Percentiles rank a stretch among this genome's conserved stretches.
Conservation (phyloP, 2,888 invertebrate species). For the Trachelus troglodyta region DNA sequence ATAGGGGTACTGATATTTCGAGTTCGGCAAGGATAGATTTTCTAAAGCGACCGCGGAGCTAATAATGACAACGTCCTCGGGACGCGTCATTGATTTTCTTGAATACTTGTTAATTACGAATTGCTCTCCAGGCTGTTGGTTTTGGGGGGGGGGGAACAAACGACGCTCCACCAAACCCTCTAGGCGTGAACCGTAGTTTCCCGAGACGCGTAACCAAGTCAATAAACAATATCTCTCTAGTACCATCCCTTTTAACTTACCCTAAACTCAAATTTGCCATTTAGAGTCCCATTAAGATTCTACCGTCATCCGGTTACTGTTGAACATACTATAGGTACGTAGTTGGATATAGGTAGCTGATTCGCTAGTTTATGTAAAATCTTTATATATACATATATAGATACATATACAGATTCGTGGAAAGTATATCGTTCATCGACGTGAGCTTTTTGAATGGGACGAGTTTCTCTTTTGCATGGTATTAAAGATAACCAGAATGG, state of each 20-base stretch:
- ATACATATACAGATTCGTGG: not conserved
- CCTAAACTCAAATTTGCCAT: not conserved
- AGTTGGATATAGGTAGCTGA: not conserved
- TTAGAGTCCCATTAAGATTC: not conserved
- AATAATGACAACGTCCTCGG: not conserved
- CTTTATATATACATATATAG: not conserved
- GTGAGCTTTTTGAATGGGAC: not conserved
- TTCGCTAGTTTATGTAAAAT: not conserved
- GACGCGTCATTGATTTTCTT: constrained; percentile 26
- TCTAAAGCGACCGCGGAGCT: not conserved
- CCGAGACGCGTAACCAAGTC: not conserved
- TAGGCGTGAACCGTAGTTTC: not conserved
- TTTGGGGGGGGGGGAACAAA: not conserved
- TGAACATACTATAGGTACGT: not conserved
- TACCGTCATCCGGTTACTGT: not conserved
- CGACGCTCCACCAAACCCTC: not conserved
- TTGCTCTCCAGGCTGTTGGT: constrained; percentile 16
- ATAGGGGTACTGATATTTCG: not conserved
- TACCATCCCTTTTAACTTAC: not conserved
- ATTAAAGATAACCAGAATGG: not conserved
- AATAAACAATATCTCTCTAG: not conserved
- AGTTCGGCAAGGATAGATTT: not conserved
- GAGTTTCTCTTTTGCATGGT: not conserved
- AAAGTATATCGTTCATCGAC: not conserved
- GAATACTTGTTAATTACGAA: constrained; percentile 30